phyloP scores from a whole-genome alignment of 2,113 vertebrate species.

The Syngnathus typhle region DNA sequence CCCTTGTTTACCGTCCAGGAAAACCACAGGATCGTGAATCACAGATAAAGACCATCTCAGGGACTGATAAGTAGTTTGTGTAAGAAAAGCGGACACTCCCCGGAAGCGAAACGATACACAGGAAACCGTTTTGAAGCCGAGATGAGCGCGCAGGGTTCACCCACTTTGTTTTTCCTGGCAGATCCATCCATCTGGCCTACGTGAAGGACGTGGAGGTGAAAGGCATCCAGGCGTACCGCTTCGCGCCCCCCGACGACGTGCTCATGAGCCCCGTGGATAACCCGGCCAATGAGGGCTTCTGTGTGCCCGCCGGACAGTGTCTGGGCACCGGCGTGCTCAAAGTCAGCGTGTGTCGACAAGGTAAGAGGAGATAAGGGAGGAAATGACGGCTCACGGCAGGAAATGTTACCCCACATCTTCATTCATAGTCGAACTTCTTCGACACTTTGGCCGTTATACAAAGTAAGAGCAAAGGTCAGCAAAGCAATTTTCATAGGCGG shows the following conservation, averaged over 20 bases:
- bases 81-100: not conserved
- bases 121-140: not conserved
- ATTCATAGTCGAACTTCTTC: not conserved
- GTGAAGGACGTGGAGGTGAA: conserved; percentile 78
- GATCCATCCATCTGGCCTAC: conserved; percentile 86
- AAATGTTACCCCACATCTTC: no score
- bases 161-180: conserved; percentile 35
- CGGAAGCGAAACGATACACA: not conserved
- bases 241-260: conserved; percentile 77
- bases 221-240: conserved; percentile 85
- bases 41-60: conserved; percentile 9
- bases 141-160: not conserved
- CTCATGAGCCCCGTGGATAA: conserved; percentile 78
- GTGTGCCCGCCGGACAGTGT: conserved; percentile 84
- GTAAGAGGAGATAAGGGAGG: conserved; percentile 54
- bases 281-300: conserved; percentile 88
- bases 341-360: conserved; percentile 86
- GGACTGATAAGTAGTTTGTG: not conserved
- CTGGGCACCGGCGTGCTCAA: conserved; percentile 87
- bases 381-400: no score
- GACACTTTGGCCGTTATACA: not conserved
- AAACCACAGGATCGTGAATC: not conserved
- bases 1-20: conserved; percentile 34
- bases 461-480: not conserved
- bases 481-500: not conserved